Evolutionary conservation across 2,888 invertebrate species (phyloP).

Genomic region (Pollenia amentaria): DNA sequence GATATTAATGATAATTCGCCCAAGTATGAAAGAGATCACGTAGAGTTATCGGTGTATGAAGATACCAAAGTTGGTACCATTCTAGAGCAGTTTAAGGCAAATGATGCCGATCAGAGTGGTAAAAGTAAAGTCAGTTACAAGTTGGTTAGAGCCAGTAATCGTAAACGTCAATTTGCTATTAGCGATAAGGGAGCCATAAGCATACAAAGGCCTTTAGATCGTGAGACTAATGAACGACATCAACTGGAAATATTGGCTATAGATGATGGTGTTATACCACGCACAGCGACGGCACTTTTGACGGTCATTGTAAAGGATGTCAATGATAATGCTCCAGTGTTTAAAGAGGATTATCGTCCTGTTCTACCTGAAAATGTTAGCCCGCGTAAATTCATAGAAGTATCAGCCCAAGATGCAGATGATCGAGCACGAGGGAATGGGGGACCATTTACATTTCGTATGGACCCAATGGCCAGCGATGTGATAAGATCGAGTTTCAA

Average conservation of each 20-base stretch:
- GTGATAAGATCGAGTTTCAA: constrained; percentile 96
- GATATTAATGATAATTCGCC: constrained; percentile 99
- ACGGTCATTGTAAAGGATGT: constrained; percentile 97
- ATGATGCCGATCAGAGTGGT: constrained; percentile 97
- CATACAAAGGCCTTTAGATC: constrained; percentile 94
- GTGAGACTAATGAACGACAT: constrained; percentile 96
- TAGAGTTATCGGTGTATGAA: constrained; percentile 95
- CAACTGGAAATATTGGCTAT: constrained; percentile 97
- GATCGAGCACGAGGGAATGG: constrained; percentile 96
- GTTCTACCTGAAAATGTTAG: constrained; percentile 96
- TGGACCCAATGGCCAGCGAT: constrained; percentile 96
- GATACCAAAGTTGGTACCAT: constrained; percentile 95
- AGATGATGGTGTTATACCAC: constrained; percentile 95
- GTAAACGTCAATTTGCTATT: constrained; percentile 96
- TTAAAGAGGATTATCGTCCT: constrained; percentile 94
- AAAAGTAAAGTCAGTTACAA: constrained; percentile 94
- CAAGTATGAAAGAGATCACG: constrained; percentile 95
- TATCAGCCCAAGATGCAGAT: constrained; percentile 95
- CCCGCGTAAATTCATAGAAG: constrained; percentile 95
- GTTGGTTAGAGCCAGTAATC: constrained; percentile 95
- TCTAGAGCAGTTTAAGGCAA: constrained; percentile 96
- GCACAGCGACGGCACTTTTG: constrained; percentile 95
- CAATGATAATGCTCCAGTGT: constrained; percentile 96
- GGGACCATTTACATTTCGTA: constrained; percentile 95
- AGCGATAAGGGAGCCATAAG: constrained; percentile 97